Evolutionary conservation across 2,888 invertebrate genomes (phyloP), one percentile per base, ranked within the genome.

Genomic region (Rhamnusium bicolor): DNA sequence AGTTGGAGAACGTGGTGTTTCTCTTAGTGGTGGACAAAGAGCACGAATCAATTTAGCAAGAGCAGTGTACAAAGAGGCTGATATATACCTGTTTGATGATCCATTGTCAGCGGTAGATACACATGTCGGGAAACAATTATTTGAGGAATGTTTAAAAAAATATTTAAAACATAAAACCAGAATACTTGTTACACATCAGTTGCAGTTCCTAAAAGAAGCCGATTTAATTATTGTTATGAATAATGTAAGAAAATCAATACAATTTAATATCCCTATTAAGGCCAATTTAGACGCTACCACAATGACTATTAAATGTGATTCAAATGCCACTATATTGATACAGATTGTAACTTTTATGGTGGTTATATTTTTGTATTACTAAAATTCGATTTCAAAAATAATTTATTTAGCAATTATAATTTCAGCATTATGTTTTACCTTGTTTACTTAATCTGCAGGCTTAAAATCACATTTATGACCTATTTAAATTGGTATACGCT

Each of bases 161-260:
- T 88, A 89, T 73, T 83, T 91, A 75, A 86, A 89, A 6, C 88
- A 92, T 73, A 92, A 93, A 84, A 94, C 95, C 0, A 90, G 94
- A 46, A 91, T 96, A 76, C 90, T 96, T 14, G 94, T 95, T 73
- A 96, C 96, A 0, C 96, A 96, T 87, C 96, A 96, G 85, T 88
- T 95, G 46, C 96, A 96, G 84, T 94, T 94, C 82, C 89, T 94
- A 40, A 91, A 91, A 80, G 84, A 90, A 19, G 93, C 92, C 0
- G 92, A 94, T 85, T 89, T 90, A 71, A 90, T 94, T 71, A 85
- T 94, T 75, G 90, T 94, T 61, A 84, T 95, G 46, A 91, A 92
- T 72, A 92, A 93, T 85, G 94, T 84, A 72, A 81, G 83, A 76
- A 65, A 32, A n/a, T n/a, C n/a, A n/a, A n/a, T n/a, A n/a, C n/a